A percentile compares a stretch with the other conserved stretches of the same genome.
These are phyloP conservation scores for Aphelinus certus DNA, from an alignment of 1,140 invertebrate species.

Conservation along the genomic window DNA sequence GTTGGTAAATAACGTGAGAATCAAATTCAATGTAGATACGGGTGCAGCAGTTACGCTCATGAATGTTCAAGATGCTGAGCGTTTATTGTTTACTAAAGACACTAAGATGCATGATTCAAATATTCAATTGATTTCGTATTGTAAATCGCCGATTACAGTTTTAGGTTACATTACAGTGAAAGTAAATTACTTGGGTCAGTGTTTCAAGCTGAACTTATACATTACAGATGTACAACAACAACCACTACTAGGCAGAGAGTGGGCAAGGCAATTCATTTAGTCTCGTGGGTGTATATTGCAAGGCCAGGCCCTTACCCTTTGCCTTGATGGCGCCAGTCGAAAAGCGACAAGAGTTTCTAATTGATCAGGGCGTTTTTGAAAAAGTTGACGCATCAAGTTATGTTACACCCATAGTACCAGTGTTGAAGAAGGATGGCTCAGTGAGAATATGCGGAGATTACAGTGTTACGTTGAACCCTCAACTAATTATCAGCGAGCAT, in stretches of 20 bases:
- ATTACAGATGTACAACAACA: not conserved
- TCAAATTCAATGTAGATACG: conserved; percentile 10
- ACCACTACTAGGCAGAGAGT: conserved; percentile 1
- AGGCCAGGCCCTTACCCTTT: too few species aligned
- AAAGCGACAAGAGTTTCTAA: too few species aligned
- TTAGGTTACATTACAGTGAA: not conserved
- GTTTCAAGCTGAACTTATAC: not conserved
- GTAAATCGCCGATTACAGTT: not conserved
- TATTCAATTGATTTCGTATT: not conserved
- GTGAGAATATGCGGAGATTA: too few species aligned
- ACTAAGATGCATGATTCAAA: not conserved
- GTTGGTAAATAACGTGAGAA: not conserved
- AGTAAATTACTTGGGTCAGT: not conserved
- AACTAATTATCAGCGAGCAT: not conserved
- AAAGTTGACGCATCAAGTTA: too few species aligned
- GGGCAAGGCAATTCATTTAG: not conserved
- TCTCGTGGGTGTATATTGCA: too few species aligned
- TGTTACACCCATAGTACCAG: too few species aligned
- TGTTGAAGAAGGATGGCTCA: too few species aligned
- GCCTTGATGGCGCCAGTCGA: too few species aligned
- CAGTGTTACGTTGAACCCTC: too few species aligned
- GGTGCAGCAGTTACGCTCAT: conserved; percentile 10
- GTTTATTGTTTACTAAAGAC: not conserved
- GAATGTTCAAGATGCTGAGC: not conserved
- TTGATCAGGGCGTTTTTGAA: too few species aligned